phyloP scores from a whole-genome alignment of 2,797 vertebrate genomes.

The Dipus sagitta region DNA sequence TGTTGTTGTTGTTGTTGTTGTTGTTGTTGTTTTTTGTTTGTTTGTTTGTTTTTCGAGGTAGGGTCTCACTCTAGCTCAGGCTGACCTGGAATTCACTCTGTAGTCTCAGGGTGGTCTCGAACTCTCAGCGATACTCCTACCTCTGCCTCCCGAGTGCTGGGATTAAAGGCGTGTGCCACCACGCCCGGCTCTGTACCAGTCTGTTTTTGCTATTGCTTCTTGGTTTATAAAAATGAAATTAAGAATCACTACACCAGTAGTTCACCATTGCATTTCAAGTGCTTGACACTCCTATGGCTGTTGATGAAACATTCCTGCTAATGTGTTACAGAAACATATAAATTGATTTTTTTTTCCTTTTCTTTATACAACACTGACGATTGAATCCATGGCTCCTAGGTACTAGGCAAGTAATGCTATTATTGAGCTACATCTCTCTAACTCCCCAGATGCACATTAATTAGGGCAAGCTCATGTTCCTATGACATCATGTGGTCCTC shows the following conservation, averaged over 20 bases:
- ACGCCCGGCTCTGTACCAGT: too few relatives aligned
- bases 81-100: too few relatives aligned
- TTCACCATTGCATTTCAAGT: slow-evolving; percentile 45
- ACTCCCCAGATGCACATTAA: neutral
- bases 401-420: neutral
- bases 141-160: too few relatives aligned
- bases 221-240: neutral
- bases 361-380: neutral
- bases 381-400: neutral
- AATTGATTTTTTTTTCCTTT: neutral
- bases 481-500: slow-evolving; percentile 42
- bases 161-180: too few relatives aligned
- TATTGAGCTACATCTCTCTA: neutral
- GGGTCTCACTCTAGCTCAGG: too few relatives aligned
- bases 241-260: slow-evolving; percentile 37
- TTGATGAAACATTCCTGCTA: slow-evolving; percentile 38
- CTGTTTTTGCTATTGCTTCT: fast-evolving
- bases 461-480: slow-evolving; percentile 41
- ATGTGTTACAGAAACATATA: slow-evolving; percentile 39
- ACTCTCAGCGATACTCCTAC: too few relatives aligned
- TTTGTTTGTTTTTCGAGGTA: too few relatives aligned
- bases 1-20: too few relatives aligned
- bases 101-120: too few relatives aligned
- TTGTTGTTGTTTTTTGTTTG: too few relatives aligned
- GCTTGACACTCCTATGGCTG: neutral